A percentile compares a stretch with the other conserved stretches of the same genome.
Evolutionary conservation across 2,888 invertebrate genomes (phyloP).

Genomic region (Cartodere bifasciata): DNA sequence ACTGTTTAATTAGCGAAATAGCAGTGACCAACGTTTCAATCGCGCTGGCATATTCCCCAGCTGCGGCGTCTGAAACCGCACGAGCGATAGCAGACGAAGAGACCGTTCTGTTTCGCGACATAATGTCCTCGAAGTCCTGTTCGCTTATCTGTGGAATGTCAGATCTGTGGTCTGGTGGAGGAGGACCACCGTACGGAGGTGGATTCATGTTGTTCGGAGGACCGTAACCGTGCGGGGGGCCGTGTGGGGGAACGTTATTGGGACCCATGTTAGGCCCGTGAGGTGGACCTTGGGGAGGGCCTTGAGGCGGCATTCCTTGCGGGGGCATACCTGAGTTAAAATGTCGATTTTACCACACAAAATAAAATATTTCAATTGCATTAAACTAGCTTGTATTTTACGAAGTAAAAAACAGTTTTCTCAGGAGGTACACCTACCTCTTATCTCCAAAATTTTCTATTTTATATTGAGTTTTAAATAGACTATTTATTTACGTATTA

Average conservation of each 20-base stretch:
- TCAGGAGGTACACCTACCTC: too few species aligned
- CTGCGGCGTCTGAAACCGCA: constrained; percentile 94
- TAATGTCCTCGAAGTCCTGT: constrained; percentile 96
- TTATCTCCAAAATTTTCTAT: too few species aligned
- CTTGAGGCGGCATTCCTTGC: constrained; percentile 50
- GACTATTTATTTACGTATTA: too few species aligned
- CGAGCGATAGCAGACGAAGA: constrained; percentile 94
- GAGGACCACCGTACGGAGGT: constrained; percentile 48
- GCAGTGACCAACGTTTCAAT: constrained; percentile 98
- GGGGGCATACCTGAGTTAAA: too few species aligned
- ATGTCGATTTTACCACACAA: too few species aligned
- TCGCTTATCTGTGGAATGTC: constrained; percentile 64
- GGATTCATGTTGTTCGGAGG: constrained; percentile 35
- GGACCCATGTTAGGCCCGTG: constrained; percentile 43
- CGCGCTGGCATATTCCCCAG: constrained; percentile 95
- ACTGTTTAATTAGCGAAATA: constrained; percentile 96
- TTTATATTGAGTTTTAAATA: too few species aligned
- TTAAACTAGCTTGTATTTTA: too few species aligned
- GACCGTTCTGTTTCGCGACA: constrained; percentile 93
- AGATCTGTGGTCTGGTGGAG: constrained; percentile 39
- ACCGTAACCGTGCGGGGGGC: constrained; percentile 41
- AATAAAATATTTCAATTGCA: too few species aligned
- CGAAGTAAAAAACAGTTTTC: too few species aligned
- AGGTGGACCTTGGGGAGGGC: constrained; percentile 52
- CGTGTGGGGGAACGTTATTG: constrained; percentile 41